Evolutionary conservation across 2,797 vertebrate species (phyloP).

Genomic region (Oreortyx pictus): DNA sequence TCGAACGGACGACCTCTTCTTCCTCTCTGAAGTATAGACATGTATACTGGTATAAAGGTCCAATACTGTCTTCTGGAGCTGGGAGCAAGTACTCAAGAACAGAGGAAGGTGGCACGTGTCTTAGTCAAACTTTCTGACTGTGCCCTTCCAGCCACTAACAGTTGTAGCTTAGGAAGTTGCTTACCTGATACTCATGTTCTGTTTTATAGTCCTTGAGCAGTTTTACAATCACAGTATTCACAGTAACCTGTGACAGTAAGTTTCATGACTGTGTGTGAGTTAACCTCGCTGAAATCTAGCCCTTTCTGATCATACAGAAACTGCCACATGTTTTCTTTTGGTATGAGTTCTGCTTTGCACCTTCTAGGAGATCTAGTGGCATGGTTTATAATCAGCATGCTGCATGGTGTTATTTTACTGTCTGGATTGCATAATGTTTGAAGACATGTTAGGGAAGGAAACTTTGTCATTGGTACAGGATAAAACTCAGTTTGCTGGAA

Average conservation of each 20-base stretch:
- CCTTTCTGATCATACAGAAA: background rate
- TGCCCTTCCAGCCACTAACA: background rate
- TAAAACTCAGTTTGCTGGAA: background rate
- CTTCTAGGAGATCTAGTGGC: background rate
- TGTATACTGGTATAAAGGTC: background rate
- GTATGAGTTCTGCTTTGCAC: background rate
- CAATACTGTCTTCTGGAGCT: background rate
- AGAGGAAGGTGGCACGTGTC: background rate
- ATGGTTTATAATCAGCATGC: background rate
- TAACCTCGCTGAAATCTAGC: background rate
- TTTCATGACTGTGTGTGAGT: background rate
- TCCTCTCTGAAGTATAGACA: background rate
- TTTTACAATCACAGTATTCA: background rate
- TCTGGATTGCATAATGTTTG: conserved; percentile 1
- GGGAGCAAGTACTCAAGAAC: background rate
- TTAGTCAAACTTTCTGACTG: background rate
- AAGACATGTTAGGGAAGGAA: background rate
- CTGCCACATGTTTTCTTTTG: background rate
- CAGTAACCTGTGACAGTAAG: background rate
- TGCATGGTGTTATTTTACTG: background rate
- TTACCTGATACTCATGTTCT: background rate
- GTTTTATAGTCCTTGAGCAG: background rate
- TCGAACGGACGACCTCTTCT: background rate
- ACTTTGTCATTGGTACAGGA: background rate
- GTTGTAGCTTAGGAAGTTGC: background rate